Conservation (phyloP, 1,140 invertebrate genomes). For the Archegozetes longisetosus region DNA sequence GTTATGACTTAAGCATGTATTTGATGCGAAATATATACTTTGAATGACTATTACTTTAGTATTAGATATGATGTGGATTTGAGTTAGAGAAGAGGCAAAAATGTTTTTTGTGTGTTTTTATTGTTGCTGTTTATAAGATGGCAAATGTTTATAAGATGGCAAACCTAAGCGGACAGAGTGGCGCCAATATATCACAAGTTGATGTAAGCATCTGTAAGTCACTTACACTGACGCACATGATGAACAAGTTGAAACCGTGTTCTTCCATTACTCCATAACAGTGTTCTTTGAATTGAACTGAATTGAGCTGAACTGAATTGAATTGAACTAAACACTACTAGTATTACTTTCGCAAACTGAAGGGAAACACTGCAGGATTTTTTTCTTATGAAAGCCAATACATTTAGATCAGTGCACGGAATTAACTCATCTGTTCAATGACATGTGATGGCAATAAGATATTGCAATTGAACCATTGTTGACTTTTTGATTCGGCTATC, state of each 20-base stretch:
- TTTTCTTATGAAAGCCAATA: background rate
- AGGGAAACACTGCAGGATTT: background rate
- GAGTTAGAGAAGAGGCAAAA: background rate
- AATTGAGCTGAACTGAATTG: background rate
- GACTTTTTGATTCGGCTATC: background rate
- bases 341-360: background rate
- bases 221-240: background rate
- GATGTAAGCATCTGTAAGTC: background rate
- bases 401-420: background rate
- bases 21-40: background rate
- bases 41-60: background rate
- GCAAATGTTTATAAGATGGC: background rate
- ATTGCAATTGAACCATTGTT: background rate
- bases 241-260: background rate
- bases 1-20: background rate
- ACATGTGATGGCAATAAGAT: background rate
- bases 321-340: background rate
- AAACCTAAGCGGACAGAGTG: background rate
- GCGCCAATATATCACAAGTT: background rate
- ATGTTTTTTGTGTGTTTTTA: background rate
- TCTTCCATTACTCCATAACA: background rate
- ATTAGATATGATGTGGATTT: background rate
- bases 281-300: background rate
- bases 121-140: background rate
- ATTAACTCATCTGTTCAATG: background rate